Evolutionary conservation across 2,888 invertebrate genomes (phyloP).

Genomic region (Hyppa rectilinea): DNA sequence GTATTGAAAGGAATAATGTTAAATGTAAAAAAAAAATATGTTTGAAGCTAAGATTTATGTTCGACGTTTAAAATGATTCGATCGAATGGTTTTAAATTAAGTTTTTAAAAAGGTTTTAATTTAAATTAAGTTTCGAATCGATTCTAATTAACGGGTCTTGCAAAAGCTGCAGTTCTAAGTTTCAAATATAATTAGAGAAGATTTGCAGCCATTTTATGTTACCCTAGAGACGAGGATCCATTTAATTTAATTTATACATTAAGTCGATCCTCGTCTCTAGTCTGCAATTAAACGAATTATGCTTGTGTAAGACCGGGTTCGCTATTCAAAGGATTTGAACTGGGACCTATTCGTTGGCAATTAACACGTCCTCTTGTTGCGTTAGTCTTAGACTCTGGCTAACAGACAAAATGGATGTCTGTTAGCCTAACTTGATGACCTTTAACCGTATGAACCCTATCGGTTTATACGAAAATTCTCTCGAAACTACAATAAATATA

Average conservation of each 20-base stretch:
- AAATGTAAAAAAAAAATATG: not conserved
- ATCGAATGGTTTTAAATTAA: not conserved
- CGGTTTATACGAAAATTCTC: too few relatives aligned
- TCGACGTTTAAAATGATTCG: slow-evolving; percentile 9
- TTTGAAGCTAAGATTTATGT: not conserved
- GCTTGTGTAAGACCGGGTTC: not conserved
- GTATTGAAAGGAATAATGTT: slow-evolving; percentile 24
- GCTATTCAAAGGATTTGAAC: slow-evolving; percentile 9
- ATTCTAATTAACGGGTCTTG: not conserved
- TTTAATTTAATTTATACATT: slow-evolving; percentile 43
- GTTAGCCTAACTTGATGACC: too few relatives aligned
- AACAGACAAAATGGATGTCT: too few relatives aligned
- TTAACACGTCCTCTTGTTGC: slow-evolving; percentile 11
- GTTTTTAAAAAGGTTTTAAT: too few relatives aligned
- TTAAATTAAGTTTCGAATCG: too few relatives aligned
- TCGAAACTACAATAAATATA: too few relatives aligned
- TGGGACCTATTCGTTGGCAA: slow-evolving; percentile 6
- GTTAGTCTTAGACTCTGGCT: not conserved
- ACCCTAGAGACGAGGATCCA: too few relatives aligned
- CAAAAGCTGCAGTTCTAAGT: slow-evolving; percentile 30
- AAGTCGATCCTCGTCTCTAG: slow-evolving; percentile 18
- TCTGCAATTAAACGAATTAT: slow-evolving; percentile 36
- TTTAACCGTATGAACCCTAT: too few relatives aligned
- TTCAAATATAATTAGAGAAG: slow-evolving; percentile 35
- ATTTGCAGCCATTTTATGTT: slow-evolving; percentile 17